Evolutionary conservation across 2,113 vertebrate genomes (phyloP).

Genomic region (Ameiurus melas): DNA sequence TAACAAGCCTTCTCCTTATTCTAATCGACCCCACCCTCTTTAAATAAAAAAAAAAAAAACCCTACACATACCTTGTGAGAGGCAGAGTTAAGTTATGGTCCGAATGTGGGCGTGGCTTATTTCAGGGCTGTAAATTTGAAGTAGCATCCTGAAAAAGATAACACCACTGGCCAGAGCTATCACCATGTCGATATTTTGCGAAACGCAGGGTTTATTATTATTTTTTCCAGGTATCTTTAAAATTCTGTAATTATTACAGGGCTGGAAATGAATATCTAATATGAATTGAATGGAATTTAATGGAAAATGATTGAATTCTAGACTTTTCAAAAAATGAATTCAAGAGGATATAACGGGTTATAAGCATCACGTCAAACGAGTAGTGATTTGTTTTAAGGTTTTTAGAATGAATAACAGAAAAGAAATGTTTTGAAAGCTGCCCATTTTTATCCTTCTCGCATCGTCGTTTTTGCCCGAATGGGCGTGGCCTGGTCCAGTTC

Average conservation of each 20-base stretch:
- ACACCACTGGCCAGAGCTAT: not conserved
- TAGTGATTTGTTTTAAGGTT: not conserved
- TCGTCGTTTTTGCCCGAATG: not conserved
- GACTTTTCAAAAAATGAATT: not conserved
- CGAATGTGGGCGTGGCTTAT: not conserved
- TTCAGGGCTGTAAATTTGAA: not conserved
- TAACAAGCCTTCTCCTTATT: not conserved
- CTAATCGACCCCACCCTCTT: not conserved
- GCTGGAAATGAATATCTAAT: too few species aligned
- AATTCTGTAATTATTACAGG: not conserved
- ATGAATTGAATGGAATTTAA: too few species aligned
- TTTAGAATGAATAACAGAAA: not conserved
- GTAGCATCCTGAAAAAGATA: not conserved
- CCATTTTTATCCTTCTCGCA: not conserved
- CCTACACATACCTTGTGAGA: not conserved
- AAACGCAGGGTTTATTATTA: not conserved
- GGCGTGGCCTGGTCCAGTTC: not conserved
- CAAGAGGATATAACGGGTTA: not conserved
- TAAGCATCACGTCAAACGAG: not conserved
- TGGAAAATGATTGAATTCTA: not conserved
- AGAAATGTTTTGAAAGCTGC: not conserved
- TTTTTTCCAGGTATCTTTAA: not conserved
- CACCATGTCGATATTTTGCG: not conserved
- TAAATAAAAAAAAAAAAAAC: too few species aligned
- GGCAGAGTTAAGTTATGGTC: not conserved